Conservation (phyloP, 1,140 invertebrate species). For the Lysiphlebus fabarum region DNA sequence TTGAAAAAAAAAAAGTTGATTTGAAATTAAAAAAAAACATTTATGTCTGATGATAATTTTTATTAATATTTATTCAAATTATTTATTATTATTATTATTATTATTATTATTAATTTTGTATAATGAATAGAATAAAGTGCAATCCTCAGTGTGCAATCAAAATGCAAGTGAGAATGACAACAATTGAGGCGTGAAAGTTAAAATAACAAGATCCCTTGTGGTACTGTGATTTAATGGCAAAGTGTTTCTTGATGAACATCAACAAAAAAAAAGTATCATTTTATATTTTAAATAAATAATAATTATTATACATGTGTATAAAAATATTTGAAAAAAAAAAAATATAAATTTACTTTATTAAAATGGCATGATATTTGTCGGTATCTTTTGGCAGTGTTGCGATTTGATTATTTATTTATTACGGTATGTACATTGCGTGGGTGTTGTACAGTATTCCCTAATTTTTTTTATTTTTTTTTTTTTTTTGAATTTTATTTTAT, state of each 20-base stretch:
- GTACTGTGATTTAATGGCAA: constrained; percentile 9
- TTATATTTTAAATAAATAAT: no score
- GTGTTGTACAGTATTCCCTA: constrained; percentile 20
- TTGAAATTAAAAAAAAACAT: no score
- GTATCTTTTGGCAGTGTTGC: constrained; percentile 33
- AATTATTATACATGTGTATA: neutral
- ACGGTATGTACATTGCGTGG: constrained; percentile 52
- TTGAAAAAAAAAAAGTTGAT: no score
- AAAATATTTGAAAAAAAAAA: neutral
- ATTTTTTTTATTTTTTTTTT: no score
- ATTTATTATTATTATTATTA: no score
- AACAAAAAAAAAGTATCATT: neutral
- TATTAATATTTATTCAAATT: no score
- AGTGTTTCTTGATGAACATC: constrained; percentile 12
- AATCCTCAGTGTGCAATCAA: constrained; percentile 11
- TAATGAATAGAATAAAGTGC: neutral
- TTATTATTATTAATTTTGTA: neutral
- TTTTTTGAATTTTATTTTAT: no score
- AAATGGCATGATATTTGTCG: constrained; percentile 21
- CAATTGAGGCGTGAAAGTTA: constrained; percentile 23
- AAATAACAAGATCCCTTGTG: constrained; percentile 9
- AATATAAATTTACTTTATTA: constrained; percentile 10
- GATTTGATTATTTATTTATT: constrained; percentile 54
- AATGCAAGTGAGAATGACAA: constrained; percentile 14
- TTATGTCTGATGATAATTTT: neutral